Base-by-base conservation (phyloP, 2,113 vertebrate species). In the Indicator indicator region DNA sequence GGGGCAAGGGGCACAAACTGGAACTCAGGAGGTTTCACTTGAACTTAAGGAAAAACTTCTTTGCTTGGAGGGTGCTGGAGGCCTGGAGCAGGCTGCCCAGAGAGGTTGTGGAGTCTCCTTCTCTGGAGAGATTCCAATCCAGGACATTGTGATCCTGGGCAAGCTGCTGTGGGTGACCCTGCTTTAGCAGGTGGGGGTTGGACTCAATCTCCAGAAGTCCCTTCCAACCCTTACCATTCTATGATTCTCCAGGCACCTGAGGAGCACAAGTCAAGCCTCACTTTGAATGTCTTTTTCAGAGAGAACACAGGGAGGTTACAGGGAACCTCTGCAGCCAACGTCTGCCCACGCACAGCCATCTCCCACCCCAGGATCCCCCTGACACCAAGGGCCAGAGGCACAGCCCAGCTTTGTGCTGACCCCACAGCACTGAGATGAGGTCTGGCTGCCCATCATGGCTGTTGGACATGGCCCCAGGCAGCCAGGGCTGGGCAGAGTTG, bases 331-430 rank as follows among this genome's bases (percentile, higher is more conserved):
- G 3, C 62, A 74, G 62, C 1, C 0, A 58, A 9, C 1, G 9
- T 15, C 38, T 67, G 54, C 54, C 72, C n/a, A 19, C 1, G 3
- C 38, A 28, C 26, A 42, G 50, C 73, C 56, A 59, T 1, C 0
- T 76, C 32, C 65, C 21, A 12, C 30, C 13, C 26, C 27, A 24
- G 44, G 36, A n/a, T 6, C 33, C 10, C 15, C 42, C 27, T 33
- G 15, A 2, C 1, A 2, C 44, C 0, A 1, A 24, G 56, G 38
- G 69, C 80, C 71, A 33, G 26, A 2, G 0, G 1, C 3, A 14
- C 10, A 74, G n/a, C 44, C 11, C 50, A 48, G 28, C 72, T 55
- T 24, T n/a, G 44, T 4, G 15, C 32, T 5, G 13, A 54, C 5
- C 4, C 63, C 12, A 40, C 62, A 40, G 73, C 55, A 38, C 30